Evolutionary conservation across 1,140 invertebrate species (phyloP), one percentile per base, ranked within the genome.

Genomic region (Varroa destructor): DNA sequence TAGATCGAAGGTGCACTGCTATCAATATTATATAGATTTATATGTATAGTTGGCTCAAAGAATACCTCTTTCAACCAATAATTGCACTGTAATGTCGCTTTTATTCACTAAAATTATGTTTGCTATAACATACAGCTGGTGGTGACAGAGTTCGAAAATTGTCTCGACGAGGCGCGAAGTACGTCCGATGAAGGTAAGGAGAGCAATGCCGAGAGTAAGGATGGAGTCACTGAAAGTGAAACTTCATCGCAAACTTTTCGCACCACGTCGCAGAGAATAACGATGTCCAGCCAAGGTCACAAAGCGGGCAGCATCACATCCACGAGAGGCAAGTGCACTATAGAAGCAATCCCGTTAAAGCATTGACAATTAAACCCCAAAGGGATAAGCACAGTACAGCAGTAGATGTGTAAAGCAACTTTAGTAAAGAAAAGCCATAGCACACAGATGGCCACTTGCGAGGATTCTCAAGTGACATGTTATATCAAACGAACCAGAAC

Each of bases 111-210:
- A 8, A 51, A 8, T 25, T 51, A 51, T 51, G 8, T 51, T 51
- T 5, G 46, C 46, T 8, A 51, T 51, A 51, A 8, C 4, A 51
- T 2, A 12, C 61, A 67, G 61, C 37, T 67, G 61, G 61, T 67
- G 61, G 61, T 67, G 61, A 67, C 61, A 36, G 61, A 67, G 61
- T 40, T 67, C 61, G 61, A 67, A 37, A 67, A 67, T 40, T 40
- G 12, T 40, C 61, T 67, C 1, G 61, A 67, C 8, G 61, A 67
- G 46, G 61, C 61, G 12, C 40, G 46, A 4, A 67, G 12, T 10
- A 67, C 14, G 61, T 25, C 61, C 12, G 61, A 67, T 37, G 61
- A 67, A 67, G 46, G 46, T 46, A 67, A 67, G 40, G 61, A 67
- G 8, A 12, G 14, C 12, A 67, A 67, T 40, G 40, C 12, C 8